Evolutionary conservation across 2,888 invertebrate genomes (phyloP).

Genomic region (Cheilosia soror): DNA sequence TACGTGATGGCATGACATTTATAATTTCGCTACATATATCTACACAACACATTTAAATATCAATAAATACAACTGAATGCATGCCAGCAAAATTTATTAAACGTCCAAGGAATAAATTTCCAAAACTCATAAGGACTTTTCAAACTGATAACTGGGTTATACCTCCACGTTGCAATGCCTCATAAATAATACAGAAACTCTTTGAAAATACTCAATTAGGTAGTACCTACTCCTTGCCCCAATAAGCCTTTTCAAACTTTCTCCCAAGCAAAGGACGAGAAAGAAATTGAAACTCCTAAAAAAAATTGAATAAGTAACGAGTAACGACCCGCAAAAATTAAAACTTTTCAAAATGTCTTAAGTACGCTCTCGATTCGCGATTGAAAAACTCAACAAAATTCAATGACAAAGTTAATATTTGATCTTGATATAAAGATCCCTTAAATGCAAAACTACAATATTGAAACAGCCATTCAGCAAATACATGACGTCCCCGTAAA

Average conservation of each 20-base stretch:
- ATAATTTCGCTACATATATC: no score
- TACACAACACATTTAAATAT: no score
- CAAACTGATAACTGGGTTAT: not conserved
- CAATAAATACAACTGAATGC: no score
- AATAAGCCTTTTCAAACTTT: slow-evolving; percentile 45
- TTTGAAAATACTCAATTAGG: slow-evolving; percentile 50
- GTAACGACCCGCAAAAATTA: slow-evolving; percentile 43
- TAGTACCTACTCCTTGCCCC: slow-evolving; percentile 13
- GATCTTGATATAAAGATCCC: slow-evolving; percentile 47
- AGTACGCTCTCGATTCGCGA: slow-evolving; percentile 52
- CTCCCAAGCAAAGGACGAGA: not conserved
- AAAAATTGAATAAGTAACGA: slow-evolving; percentile 66
- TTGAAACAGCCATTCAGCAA: slow-evolving; percentile 59
- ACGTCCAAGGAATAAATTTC: not conserved
- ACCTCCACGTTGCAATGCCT: not conserved
- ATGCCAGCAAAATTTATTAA: no score
- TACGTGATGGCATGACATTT: not conserved
- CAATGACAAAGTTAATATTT: slow-evolving; percentile 62
- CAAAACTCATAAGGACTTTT: not conserved
- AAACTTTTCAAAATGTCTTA: slow-evolving; percentile 49
- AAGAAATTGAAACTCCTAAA: slow-evolving; percentile 11
- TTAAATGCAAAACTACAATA: slow-evolving; percentile 39
- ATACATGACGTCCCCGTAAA: slow-evolving; percentile 24
- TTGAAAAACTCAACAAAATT: not conserved
- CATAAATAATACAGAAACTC: slow-evolving; percentile 49